These are phyloP conservation scores for Lacerta agilis DNA, from an alignment of 2,797 vertebrate genomes.

Conservation along the genomic window DNA sequence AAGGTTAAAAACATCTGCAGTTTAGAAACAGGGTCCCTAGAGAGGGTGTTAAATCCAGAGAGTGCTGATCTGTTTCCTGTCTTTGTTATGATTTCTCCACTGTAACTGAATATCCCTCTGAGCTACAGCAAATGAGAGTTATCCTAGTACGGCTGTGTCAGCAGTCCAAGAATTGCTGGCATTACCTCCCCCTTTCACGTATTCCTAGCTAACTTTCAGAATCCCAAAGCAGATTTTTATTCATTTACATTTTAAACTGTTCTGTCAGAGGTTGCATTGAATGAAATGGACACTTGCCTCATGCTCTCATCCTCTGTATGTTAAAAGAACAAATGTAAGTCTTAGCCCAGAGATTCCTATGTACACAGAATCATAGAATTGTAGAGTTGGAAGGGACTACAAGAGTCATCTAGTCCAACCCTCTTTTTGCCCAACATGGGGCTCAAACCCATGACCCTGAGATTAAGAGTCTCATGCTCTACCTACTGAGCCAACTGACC, in stretches of 20 bases:
- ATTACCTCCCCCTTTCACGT: conserved; percentile 21
- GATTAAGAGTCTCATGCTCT: no score
- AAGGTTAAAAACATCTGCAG: conserved; percentile 82
- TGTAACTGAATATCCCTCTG: conserved; percentile 82
- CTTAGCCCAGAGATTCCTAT: neutral
- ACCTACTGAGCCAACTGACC: no score
- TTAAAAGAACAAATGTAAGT: neutral
- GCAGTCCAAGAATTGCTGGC: conserved; percentile 77
- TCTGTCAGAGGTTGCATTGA: conserved; percentile 9
- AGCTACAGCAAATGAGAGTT: conserved; percentile 70
- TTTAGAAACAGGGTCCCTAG: conserved; percentile 72
- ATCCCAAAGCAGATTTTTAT: conserved; percentile 44
- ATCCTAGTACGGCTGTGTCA: conserved; percentile 86
- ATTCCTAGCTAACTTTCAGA: conserved; percentile 43
- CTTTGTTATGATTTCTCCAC: conserved; percentile 92
- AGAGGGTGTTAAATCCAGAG: conserved; percentile 82
- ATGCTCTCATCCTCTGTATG: fast-evolving
- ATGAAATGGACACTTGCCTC: fast-evolving
- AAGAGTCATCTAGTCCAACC: no score
- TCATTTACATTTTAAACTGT: conserved; percentile 52
- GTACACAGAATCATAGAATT: no score
- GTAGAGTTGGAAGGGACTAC: no score
- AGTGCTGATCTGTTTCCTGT: conserved; percentile 92
- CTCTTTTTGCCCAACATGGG: no score
- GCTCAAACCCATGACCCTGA: no score